Evolutionary conservation across 2,888 invertebrate genomes (phyloP).

Genomic region (Spisula subtruncata): DNA sequence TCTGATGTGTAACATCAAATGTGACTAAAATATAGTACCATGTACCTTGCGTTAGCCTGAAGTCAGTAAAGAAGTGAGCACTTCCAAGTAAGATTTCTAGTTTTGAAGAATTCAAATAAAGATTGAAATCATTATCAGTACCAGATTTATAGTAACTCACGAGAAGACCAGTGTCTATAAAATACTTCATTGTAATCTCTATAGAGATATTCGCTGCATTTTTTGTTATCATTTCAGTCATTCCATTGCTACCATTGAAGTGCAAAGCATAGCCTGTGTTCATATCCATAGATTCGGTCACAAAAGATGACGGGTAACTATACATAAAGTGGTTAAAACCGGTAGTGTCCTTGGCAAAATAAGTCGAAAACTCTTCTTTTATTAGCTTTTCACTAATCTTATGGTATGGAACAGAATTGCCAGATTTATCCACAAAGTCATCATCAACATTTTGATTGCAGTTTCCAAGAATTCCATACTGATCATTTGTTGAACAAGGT

Average conservation of each 20-base stretch:
- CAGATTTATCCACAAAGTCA: constrained; percentile 70
- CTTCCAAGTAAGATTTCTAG: constrained; percentile 54
- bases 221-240: constrained; percentile 57
- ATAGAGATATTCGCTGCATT: constrained; percentile 53
- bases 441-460: constrained; percentile 75
- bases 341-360: constrained; percentile 19
- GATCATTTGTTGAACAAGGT: constrained; percentile 48
- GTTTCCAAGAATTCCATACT: constrained; percentile 77
- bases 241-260: constrained; percentile 73
- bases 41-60: constrained; percentile 24
- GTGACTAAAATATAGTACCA: constrained; percentile 72
- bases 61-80: constrained; percentile 50
- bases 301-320: constrained; percentile 40
- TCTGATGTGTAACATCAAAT: constrained; percentile 47
- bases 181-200: constrained; percentile 55
- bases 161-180: constrained; percentile 56
- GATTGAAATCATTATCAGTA: constrained; percentile 48
- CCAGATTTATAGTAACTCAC: constrained; percentile 57
- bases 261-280: constrained; percentile 66
- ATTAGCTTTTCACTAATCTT: constrained; percentile 54
- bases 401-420: constrained; percentile 36
- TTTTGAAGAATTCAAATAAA: constrained; percentile 61
- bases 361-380: constrained; percentile 45
- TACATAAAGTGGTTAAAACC: constrained; percentile 45
- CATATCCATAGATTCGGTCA: constrained; percentile 50